Conservation (phyloP, 2,797 vertebrate species). For the Crocodylus rhombifer region DNA sequence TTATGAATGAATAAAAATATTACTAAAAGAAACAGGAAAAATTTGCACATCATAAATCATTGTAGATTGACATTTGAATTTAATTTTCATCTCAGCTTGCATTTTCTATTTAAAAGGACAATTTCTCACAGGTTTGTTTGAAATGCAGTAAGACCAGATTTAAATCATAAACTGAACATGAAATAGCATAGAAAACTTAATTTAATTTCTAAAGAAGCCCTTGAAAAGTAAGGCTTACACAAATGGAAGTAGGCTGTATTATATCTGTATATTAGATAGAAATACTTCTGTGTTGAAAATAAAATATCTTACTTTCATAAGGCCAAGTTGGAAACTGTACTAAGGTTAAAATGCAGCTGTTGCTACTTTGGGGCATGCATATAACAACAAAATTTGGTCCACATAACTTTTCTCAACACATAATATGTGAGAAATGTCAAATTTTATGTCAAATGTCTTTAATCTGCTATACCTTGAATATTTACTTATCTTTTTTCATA, state of each 20-base stretch:
- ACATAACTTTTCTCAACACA: background rate
- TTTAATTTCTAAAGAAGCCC: background rate
- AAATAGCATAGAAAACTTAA: conserved; percentile 5
- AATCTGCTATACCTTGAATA: background rate
- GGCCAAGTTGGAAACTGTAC: background rate
- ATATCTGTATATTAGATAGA: background rate
- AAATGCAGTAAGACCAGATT: conserved; percentile 50
- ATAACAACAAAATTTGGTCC: background rate
- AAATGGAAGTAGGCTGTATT: background rate
- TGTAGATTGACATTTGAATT: conserved; percentile 75
- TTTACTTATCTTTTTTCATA: background rate
- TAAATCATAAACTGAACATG: conserved; percentile 15
- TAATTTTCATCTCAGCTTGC: conserved; percentile 63
- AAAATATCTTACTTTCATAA: background rate
- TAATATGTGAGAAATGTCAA: background rate
- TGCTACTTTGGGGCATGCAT: background rate
- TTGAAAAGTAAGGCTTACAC: background rate
- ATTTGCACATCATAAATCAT: conserved; percentile 67
- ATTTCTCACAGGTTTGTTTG: background rate
- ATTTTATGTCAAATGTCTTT: no score
- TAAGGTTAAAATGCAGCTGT: no score
- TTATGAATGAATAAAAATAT: conserved; percentile 75
- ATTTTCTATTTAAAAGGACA: conserved; percentile 25
- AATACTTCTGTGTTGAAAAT: background rate
- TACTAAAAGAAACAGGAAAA: conserved; percentile 71